A percentile compares a stretch with the other conserved stretches of the same genome.
Evolutionary conservation across 2,113 vertebrate genomes (phyloP).

Genomic region (Peromyscus leucopus): DNA sequence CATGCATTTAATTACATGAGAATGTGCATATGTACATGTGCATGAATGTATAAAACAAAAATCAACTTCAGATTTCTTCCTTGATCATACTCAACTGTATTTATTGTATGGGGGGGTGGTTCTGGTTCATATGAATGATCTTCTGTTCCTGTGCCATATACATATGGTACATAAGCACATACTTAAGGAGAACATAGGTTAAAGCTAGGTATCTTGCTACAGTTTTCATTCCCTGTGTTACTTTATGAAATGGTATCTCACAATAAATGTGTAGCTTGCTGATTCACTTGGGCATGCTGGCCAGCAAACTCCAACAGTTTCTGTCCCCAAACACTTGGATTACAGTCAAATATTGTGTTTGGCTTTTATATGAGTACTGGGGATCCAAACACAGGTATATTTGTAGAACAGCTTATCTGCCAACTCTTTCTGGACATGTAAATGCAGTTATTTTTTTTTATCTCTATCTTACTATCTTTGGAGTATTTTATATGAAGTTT

Average conservation of each 20-base stretch:
- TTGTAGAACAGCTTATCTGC: not conserved
- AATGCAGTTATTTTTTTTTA: not conserved
- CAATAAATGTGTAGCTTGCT: not conserved
- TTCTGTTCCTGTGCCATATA: not conserved
- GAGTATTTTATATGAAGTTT: not conserved
- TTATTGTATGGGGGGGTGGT: not conserved
- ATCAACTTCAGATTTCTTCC: not conserved
- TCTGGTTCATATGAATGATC: not conserved
- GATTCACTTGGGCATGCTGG: too few species aligned
- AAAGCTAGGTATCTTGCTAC: not conserved
- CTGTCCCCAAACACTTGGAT: not conserved
- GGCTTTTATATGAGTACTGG: not conserved
- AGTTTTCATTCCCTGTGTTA: not conserved
- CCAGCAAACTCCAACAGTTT: not conserved
- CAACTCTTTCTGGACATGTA: not conserved
- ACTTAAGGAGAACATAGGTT: not conserved
- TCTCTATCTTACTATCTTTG: not conserved
- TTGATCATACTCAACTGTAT: not conserved
- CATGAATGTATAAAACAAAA: not conserved
- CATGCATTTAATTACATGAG: not conserved
- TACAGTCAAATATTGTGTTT: not conserved
- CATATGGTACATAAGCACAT: not conserved
- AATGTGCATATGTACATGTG: too few species aligned
- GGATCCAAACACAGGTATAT: too few species aligned
- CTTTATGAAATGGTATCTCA: not conserved